Evolutionary conservation across 2,113 vertebrate genomes (phyloP).

Genomic region (Urocynchramus pylzowi): DNA sequence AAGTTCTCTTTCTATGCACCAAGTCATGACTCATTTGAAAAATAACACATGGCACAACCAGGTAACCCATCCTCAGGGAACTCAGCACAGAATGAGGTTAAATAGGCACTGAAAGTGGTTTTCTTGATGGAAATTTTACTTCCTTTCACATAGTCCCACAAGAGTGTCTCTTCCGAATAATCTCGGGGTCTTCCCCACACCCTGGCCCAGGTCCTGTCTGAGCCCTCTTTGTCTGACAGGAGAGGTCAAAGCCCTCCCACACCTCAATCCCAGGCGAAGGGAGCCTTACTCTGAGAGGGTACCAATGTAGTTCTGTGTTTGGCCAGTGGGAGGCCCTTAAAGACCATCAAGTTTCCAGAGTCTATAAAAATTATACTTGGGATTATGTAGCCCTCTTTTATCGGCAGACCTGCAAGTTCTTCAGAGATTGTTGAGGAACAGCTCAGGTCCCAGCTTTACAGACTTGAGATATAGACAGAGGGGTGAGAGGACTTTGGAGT

Average conservation of each 20-base stretch:
- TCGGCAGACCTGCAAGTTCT: not conserved
- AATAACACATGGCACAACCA: not conserved
- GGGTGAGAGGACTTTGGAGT: not conserved
- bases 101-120: not conserved
- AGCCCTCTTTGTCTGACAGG: accelerated
- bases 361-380: not conserved
- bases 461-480: not conserved
- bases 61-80: not conserved
- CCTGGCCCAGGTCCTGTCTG: too few relatives aligned
- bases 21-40: not conserved
- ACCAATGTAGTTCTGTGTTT: conserved; percentile 8
- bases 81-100: not conserved
- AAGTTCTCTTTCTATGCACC: not conserved
- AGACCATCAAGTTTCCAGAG: conserved; percentile 13
- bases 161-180: not conserved
- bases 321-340: conserved; percentile 58
- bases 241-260: not conserved
- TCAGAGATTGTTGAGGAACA: not conserved
- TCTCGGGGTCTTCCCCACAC: accelerated
- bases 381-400: not conserved
- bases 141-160: not conserved
- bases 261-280: not conserved
- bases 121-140: not conserved
- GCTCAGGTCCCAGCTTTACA: not conserved
- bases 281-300: not conserved